Base-by-base conservation (phyloP, 2,888 invertebrate species). In the Eucera pruinosa region DNA sequence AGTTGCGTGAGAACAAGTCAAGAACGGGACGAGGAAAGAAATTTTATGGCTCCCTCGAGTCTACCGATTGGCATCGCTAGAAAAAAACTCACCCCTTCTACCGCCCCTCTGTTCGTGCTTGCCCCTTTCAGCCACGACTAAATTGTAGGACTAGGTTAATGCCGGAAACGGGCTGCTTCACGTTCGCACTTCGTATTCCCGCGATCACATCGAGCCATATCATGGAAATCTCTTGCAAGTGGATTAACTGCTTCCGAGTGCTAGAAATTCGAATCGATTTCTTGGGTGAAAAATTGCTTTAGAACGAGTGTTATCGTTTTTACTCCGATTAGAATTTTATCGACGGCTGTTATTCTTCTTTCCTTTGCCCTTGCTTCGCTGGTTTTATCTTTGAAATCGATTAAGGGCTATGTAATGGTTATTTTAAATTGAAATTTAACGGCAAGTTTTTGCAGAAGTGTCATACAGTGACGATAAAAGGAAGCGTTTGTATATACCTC, bases 1-100 rank as follows among this genome's bases (percentile, higher is more conserved):
- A 86, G 84, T 82, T 78, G 78, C 84, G 81, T 84, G 85, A 86
- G 86, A 83, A 83, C 86, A 80, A 77, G 79, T 48, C 78, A 2
- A 27, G 43, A 41, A 48, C 61, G 55, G 64, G 70, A 48, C 72
- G 57, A 73, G 73, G 69, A 81, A 78, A 86, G 81, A 82, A 80
- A 76, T 78, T 83, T 83, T 83, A 86, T 80, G 81, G 65, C 67
- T 82, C 81, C 78, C 74, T 55, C 52, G 83, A 71, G 76, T 83
- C 75, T 69, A 54, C 57, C 81, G 78, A 84, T 81, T 81, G 71
- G 79, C 67, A 82, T 83, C 80, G 79, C 70, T 33, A 61, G 72
- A 39, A 80, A 78, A n/a, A 76, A 86, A 81, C 58, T 55, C 47
- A 78, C 62, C 76, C 69, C 62, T 50, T 61, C 62, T 13, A 30